These are phyloP conservation scores for Erebia ligea DNA, from an alignment of 2,888 invertebrate species.

Conservation along the genomic window DNA sequence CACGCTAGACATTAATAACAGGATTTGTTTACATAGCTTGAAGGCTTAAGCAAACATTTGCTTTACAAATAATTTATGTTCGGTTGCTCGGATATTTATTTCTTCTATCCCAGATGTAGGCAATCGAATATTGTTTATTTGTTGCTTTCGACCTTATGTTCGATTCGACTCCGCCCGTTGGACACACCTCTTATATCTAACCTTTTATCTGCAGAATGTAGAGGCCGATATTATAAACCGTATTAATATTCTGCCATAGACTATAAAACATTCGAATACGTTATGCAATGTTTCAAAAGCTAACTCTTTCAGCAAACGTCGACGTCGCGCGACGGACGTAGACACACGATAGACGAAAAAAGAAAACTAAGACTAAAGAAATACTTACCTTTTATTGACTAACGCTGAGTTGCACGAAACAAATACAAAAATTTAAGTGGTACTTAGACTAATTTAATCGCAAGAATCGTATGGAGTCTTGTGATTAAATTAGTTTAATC, in stretches of 20 bases:
- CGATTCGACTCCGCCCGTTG: constrained; percentile 63
- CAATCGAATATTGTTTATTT: constrained; percentile 60
- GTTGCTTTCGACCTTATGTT: constrained; percentile 57
- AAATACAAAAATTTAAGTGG: no score
- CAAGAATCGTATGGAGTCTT: no score
- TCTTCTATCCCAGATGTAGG: constrained; percentile 39
- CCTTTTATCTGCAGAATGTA: constrained; percentile 35
- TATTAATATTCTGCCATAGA: constrained; percentile 27
- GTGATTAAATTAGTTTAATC: no score
- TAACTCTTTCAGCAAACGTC: not conserved
- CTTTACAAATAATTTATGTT: constrained; percentile 36
- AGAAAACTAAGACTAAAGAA: no score
- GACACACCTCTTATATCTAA: constrained; percentile 60
- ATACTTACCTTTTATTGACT: not conserved
- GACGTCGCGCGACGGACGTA: no score
- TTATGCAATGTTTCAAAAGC: not conserved
- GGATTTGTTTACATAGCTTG: constrained; percentile 31
- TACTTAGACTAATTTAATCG: no score
- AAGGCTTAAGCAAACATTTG: constrained; percentile 37
- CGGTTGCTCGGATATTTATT: constrained; percentile 39
- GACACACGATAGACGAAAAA: no score
- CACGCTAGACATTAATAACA: constrained; percentile 23
- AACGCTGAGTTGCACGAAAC: no score
- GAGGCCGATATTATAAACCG: constrained; percentile 33
- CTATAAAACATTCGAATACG: not conserved